Base-by-base conservation (phyloP, 2,888 invertebrate genomes). In the Meghimatium bilineatum region DNA sequence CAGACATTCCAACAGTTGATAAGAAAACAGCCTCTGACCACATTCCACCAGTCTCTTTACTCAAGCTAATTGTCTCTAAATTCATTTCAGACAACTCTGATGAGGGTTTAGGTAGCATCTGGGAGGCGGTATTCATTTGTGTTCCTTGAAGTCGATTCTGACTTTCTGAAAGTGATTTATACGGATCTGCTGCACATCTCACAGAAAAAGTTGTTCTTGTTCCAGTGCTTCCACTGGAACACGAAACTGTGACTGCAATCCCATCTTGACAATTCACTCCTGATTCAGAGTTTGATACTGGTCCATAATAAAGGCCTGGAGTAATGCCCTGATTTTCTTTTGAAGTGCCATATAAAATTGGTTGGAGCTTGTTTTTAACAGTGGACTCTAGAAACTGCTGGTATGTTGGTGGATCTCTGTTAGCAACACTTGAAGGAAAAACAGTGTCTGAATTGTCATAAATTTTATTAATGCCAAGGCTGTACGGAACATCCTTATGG, bases 11-110 rank as follows among this genome's bases (percentile, higher is more conserved):
- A 44, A 20, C 29, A 44, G 78, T 44, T 38, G 63, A 52, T 29
- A 63, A n/a, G 52, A 75, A 81, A 52, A 75, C 44, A 74, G 74
- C 74, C 38, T 81, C 81, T 34, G 81, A 63, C 81, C 74, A 81
- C 26, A 74, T 63, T 63, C 81, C 74, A 17, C 38, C 44, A 49
- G 38, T 17, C 38, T 81, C 75, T 63, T 69, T 29, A 81, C 63
- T 38, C 10, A 74, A 63, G 29, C 63, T 38, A 29, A 74, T 66
- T 60, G 75, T 74, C 32, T 74, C 72, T 34, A 69, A 67, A 20
- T 44, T 38, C 56, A 23, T 56, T 56, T 56, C 34, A 75, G 72
- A n/a, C 14, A n/a, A 72, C 49, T 72, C n/a, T 72, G 72, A 72
- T 38, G 36, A 26, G 26, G 44, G n/a, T 72, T 14, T 29, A 14